These are phyloP conservation scores for Ctenosaura bakeri DNA, from an alignment of 2,797 vertebrate species.

Conservation along the genomic window DNA sequence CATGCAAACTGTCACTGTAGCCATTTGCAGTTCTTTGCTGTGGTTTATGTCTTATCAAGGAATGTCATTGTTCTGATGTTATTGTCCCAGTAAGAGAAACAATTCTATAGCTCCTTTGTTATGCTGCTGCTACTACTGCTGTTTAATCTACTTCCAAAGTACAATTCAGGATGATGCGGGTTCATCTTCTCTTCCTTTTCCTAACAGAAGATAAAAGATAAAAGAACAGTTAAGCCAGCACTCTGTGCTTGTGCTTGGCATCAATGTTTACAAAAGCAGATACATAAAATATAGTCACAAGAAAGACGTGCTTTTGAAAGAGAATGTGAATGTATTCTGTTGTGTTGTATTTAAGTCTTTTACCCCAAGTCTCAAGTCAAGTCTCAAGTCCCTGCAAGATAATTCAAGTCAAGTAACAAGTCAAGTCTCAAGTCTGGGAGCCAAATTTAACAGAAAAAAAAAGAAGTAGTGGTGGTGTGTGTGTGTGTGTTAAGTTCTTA, in stretches of 20 bases:
- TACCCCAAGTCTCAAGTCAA: no score
- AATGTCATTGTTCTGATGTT: conserved; percentile 27
- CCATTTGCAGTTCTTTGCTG: conserved; percentile 57
- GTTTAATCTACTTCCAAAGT: conserved; percentile 29
- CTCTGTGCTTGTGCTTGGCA: not conserved
- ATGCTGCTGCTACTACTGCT: not conserved
- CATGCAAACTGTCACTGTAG: conserved; percentile 54
- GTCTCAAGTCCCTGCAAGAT: no score
- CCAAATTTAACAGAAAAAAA: no score
- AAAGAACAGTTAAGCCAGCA: not conserved
- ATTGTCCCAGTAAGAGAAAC: conserved; percentile 36
- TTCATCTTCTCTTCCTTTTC: conserved; percentile 37
- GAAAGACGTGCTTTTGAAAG: not conserved
- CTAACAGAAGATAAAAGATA: conserved; percentile 21
- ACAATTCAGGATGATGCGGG: not conserved
- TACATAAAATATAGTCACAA: conserved; percentile 15
- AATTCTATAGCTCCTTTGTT: conserved; percentile 41
- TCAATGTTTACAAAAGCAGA: conserved; percentile 42
- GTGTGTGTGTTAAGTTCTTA: no score
- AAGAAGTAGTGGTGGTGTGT: no score
- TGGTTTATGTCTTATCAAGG: conserved; percentile 58
- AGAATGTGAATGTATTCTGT: conserved; percentile 19
- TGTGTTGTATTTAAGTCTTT: not conserved
- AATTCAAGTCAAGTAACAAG: no score
- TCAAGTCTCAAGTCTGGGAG: no score